Conservation (phyloP, 2,797 vertebrate genomes). For the Peromyscus eremicus region DNA sequence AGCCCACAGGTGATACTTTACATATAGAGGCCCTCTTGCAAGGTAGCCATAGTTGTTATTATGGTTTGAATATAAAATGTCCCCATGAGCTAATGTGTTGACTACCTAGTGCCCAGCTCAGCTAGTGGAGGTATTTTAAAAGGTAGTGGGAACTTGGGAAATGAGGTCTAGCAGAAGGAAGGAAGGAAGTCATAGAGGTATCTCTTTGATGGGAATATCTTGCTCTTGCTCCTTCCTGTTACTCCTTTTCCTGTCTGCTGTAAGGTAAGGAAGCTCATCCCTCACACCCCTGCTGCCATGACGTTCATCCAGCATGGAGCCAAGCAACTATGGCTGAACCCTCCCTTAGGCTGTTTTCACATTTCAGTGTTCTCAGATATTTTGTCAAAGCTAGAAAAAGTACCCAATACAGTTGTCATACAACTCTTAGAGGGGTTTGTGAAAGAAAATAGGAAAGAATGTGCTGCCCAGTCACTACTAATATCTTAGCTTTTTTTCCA, state of each 20-base stretch:
- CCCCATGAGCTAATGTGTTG: background rate
- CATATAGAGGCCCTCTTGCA: background rate
- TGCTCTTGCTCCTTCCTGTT: background rate
- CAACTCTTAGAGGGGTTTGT: background rate
- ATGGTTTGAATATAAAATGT: background rate
- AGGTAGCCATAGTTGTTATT: background rate
- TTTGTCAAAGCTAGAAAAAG: background rate
- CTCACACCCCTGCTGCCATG: background rate
- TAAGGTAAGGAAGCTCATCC: background rate
- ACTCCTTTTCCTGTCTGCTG: background rate
- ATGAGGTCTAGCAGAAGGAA: background rate
- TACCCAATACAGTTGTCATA: background rate
- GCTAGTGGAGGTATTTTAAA: background rate
- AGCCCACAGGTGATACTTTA: background rate
- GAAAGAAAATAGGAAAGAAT: background rate
- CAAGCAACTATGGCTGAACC: background rate
- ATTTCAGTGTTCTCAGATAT: background rate
- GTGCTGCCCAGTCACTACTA: background rate
- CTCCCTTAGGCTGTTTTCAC: background rate
- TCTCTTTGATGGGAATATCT: background rate
- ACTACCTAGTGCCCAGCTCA: background rate
- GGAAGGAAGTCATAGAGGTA: background rate
- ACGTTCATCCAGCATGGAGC: background rate
- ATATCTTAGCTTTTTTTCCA: background rate
- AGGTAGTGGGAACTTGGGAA: background rate